A percentile compares a stretch with the other conserved stretches of the same genome.
phyloP scores from a whole-genome alignment of 2,797 vertebrate genomes.

The Petrocephalus schoutedeni region DNA sequence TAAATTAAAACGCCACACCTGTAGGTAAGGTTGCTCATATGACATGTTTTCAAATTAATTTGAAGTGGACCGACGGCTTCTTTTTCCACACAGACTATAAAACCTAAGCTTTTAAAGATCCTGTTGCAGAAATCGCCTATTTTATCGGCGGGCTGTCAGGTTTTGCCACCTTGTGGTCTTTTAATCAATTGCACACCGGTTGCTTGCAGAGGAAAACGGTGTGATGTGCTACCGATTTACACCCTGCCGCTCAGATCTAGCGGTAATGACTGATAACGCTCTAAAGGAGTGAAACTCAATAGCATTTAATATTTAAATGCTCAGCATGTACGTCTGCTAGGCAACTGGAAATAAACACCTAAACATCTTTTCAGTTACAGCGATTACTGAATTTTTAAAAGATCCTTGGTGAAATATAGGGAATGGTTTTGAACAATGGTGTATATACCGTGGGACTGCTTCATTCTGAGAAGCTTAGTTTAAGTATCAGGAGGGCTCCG shows the following conservation, averaged over 20 bases:
- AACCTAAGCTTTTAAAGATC: not conserved
- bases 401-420: not conserved
- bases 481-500: not conserved
- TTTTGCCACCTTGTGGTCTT: slow-evolving; percentile 18
- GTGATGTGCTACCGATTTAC: not conserved
- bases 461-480: not conserved
- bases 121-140: not conserved
- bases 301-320: not conserved
- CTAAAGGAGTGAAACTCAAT: not conserved
- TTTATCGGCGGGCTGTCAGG: not conserved
- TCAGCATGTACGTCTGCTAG: not conserved
- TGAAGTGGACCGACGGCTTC: not conserved
- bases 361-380: slow-evolving; percentile 1
- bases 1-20: not conserved
- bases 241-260: not conserved
- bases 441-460: not conserved
- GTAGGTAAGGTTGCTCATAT: not conserved
- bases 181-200: slow-evolving; percentile 8
- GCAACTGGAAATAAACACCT: slow-evolving; percentile 3
- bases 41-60: not conserved
- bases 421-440: not conserved
- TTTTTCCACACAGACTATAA: not conserved
- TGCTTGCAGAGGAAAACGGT: not conserved
- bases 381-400: not conserved
- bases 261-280: not conserved